Base-by-base conservation (phyloP, 2,797 vertebrate species). In the Micropoecilia bifurca region DNA sequence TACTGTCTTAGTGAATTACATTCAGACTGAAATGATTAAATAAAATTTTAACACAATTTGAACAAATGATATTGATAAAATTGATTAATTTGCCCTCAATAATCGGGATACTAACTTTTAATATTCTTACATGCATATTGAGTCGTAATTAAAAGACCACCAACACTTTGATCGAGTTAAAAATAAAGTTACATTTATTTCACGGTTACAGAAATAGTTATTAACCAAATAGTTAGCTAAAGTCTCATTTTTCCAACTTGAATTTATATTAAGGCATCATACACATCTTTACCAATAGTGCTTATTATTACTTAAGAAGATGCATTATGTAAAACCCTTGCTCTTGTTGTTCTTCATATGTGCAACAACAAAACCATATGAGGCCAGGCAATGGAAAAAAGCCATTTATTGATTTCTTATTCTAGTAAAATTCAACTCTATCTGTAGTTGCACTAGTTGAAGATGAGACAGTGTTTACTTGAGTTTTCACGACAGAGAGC, bases 321-420 rank as follows among this genome's bases (percentile, higher is more conserved):
- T 41, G 22, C 22, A n/a, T 39, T 43, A 28, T 71, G 12, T 28
- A 16, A 45, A 46, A n/a, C 5, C 0, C 3, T 41, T 43, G 13
- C 20, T 41, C 20, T 36, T 22, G 30, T 66, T 22, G 18, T 25
- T 41, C 33, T 46, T 28, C 3, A 13, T 46, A 18, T 46, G 68
- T 0, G 22, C 66, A n/a, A 45, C 39, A 75, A 77, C 8, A 79
- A 79, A 74, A 22, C 74, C 57, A 28, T 68, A 85, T 71, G 46
- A 71, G 87, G 80, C 72, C 83, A 75, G 83, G 78, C 18, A 81
- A 85, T 81, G 87, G 72, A 90, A 92, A 91, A 92, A 90, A 90
- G 83, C 79, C 63, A 90, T 94, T 93, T 94, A 90, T 94, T 94
- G 61, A 82, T 83, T 91, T 91, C n/a, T 86, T 88, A 85, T 85